Conservation (phyloP, 2,888 invertebrate genomes). For the Helobdella robusta region DNA sequence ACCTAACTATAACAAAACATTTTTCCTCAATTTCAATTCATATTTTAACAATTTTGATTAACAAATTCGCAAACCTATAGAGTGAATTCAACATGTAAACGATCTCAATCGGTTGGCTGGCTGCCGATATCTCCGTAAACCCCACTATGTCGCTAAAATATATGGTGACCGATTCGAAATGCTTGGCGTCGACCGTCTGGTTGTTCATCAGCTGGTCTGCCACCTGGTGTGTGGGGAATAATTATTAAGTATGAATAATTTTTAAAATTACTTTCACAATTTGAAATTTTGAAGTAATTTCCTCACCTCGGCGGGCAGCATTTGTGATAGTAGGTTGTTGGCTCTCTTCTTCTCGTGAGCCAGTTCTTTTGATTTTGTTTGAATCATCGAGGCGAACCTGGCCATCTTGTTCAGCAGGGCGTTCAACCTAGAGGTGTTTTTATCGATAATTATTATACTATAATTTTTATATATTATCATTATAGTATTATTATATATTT, state of each 20-base stretch:
- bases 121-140: constrained; percentile 31
- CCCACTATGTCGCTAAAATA: constrained; percentile 33
- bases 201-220: constrained; percentile 29
- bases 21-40: no score
- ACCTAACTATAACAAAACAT: no score
- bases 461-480: no score
- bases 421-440: constrained; percentile 25
- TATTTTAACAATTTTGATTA: no score
- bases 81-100: constrained; percentile 30
- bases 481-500: no score
- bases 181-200: constrained; percentile 29
- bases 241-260: no score
- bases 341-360: constrained; percentile 27
- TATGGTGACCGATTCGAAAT: constrained; percentile 32
- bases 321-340: constrained; percentile 29
- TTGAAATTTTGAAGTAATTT: no score
- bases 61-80: constrained; percentile 30
- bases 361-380: constrained; percentile 27
- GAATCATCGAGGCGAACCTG: constrained; percentile 6
- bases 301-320: constrained; percentile 28
- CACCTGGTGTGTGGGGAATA: no score
- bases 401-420: constrained; percentile 18
- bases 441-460: no score
- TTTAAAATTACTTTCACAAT: no score
- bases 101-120: constrained; percentile 28